Percentiles rank a stretch among this genome's conserved stretches.
phyloP scores from a whole-genome alignment of 2,888 invertebrate species.

The Microchrysa polita region DNA sequence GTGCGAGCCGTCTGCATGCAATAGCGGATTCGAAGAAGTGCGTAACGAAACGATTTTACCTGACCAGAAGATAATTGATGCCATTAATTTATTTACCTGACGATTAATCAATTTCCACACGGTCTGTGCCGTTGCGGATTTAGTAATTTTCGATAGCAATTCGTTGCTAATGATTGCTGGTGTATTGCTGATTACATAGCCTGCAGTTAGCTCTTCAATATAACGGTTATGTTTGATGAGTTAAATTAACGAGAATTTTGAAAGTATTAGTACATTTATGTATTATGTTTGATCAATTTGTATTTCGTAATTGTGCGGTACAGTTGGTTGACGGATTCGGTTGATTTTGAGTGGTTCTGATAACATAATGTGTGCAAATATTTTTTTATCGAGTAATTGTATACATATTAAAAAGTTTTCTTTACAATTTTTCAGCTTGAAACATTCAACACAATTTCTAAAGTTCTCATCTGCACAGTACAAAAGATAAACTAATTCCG shows the following conservation, averaged over 20 bases:
- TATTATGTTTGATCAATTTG: too few relatives aligned
- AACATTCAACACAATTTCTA: too few relatives aligned
- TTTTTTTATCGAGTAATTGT: too few relatives aligned
- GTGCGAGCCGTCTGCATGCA: conserved; percentile 30
- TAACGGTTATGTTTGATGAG: conserved; percentile 1
- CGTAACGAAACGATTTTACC: conserved; percentile 36
- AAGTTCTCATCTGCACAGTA: too few relatives aligned
- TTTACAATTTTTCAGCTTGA: too few relatives aligned
- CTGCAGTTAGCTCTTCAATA: background rate
- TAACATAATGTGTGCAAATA: too few relatives aligned
- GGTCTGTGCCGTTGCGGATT: background rate
- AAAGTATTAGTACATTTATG: too few relatives aligned
- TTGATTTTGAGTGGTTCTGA: too few relatives aligned
- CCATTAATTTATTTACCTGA: conserved; percentile 35
- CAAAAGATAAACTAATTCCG: too few relatives aligned
- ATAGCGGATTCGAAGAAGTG: background rate
- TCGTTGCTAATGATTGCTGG: background rate
- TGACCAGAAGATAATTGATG: conserved; percentile 27
- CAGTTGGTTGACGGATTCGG: too few relatives aligned
- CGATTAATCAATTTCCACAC: conserved; percentile 31
- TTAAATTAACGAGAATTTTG: background rate
- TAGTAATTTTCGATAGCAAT: conserved; percentile 21
- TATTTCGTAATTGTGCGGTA: too few relatives aligned
- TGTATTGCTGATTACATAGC: background rate
- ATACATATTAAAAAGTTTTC: too few relatives aligned